phyloP scores from a whole-genome alignment of 2,888 invertebrate genomes.

The Cheilosia vulpina region DNA sequence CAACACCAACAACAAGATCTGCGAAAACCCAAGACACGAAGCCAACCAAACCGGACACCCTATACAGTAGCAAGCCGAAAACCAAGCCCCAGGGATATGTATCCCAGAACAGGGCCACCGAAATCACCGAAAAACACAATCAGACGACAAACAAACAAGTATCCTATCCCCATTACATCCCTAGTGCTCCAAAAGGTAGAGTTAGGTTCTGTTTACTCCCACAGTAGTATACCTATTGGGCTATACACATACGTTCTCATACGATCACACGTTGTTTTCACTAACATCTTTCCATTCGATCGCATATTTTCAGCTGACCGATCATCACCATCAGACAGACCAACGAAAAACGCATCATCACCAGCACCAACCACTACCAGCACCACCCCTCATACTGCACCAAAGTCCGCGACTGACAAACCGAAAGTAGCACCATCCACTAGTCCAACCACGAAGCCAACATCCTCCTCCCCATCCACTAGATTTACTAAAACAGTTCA shows the following conservation, averaged over 20 bases:
- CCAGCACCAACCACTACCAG: slow-evolving; percentile 59
- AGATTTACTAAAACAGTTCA: slow-evolving; percentile 65
- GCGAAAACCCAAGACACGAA: slow-evolving; percentile 57
- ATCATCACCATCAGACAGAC: slow-evolving; percentile 70
- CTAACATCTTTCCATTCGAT: slow-evolving; percentile 62
- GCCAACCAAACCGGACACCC: slow-evolving; percentile 53
- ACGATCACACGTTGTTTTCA: slow-evolving; percentile 46
- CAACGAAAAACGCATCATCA: slow-evolving; percentile 65
- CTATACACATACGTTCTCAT: slow-evolving; percentile 35
- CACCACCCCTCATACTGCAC: slow-evolving; percentile 65
- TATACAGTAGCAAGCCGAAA: slow-evolving; percentile 60
- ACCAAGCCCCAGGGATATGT: slow-evolving; percentile 60
- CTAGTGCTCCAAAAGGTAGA: slow-evolving; percentile 73
- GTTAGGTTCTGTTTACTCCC: slow-evolving; percentile 71
- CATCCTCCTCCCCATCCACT: slow-evolving; percentile 60
- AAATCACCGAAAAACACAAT: slow-evolving; percentile 70
- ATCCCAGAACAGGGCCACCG: slow-evolving; percentile 42
- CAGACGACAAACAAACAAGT: slow-evolving; percentile 73
- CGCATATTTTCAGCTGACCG: slow-evolving; percentile 73
- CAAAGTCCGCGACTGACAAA: slow-evolving; percentile 58
- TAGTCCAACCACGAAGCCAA: slow-evolving; percentile 63
- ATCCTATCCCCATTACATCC: slow-evolving; percentile 72
- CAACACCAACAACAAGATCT: slow-evolving; percentile 54
- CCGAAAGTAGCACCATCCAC: slow-evolving; percentile 61
- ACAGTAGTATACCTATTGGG: slow-evolving; percentile 49